These are phyloP conservation scores for Anolis apletophallus DNA, from an alignment of 2,797 vertebrate genomes.

Conservation along the genomic window DNA sequence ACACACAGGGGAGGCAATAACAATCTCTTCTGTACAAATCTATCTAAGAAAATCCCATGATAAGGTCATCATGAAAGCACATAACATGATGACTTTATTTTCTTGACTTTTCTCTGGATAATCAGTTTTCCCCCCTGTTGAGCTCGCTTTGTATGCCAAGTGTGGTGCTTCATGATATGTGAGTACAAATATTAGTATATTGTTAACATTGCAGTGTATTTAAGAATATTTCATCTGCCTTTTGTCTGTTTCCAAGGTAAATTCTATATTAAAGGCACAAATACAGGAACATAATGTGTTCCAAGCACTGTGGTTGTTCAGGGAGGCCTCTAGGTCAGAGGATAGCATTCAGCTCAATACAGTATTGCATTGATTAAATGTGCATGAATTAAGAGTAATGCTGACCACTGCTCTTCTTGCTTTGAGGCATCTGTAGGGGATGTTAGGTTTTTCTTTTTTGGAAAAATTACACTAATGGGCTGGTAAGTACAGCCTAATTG, in stretches of 20 bases:
- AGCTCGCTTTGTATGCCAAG: background rate
- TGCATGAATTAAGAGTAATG: background rate
- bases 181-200: too few relatives aligned
- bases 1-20: too few relatives aligned
- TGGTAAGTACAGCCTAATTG: slow-evolving; percentile 29
- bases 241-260: too few relatives aligned
- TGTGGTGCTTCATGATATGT: background rate
- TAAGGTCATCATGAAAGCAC: too few relatives aligned
- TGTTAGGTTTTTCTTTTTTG: background rate
- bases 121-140: background rate
- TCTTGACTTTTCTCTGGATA: background rate
- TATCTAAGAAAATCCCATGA: too few relatives aligned
- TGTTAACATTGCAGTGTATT: background rate
- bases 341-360: background rate
- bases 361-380: background rate
- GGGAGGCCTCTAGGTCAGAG: background rate
- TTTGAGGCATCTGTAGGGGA: background rate
- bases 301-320: background rate
- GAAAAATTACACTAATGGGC: background rate
- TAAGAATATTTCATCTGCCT: too few relatives aligned
- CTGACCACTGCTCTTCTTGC: background rate
- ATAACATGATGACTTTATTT: too few relatives aligned
- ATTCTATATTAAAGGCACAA: background rate
- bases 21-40: too few relatives aligned
- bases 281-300: background rate